These are phyloP conservation scores for Drosophila kanapiae DNA, from an alignment of 1,140 invertebrate species.

Conservation along the genomic window DNA sequence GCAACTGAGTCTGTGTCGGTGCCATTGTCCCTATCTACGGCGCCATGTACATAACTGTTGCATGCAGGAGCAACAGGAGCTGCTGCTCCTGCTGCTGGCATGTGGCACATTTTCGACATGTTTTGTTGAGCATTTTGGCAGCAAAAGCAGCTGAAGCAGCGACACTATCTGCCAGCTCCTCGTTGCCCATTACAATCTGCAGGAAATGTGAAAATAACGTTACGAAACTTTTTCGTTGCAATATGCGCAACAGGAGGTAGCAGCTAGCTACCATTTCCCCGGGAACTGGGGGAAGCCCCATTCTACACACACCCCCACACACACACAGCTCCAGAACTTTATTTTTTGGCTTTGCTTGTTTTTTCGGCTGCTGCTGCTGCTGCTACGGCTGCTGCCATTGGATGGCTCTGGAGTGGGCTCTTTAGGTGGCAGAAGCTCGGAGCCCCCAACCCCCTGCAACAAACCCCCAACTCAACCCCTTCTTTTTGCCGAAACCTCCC, in stretches of 20 bases:
- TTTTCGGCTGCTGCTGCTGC: slow-evolving; percentile 36
- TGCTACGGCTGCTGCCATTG: slow-evolving; percentile 52
- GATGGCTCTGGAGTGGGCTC: slow-evolving; percentile 40
- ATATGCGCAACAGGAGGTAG: slow-evolving; percentile 77
- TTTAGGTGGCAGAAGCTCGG: slow-evolving; percentile 16
- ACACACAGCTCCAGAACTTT: slow-evolving; percentile 22
- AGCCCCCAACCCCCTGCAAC: not conserved
- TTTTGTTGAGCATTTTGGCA: slow-evolving; percentile 82
- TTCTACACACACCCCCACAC: not conserved
- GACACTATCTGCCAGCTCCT: slow-evolving; percentile 55
- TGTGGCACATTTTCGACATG: slow-evolving; percentile 84
- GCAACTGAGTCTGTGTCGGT: slow-evolving; percentile 14
- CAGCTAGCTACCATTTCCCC: slow-evolving; percentile 32
- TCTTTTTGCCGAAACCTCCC: slow-evolving; percentile 2
- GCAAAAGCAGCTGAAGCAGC: slow-evolving; percentile 43
- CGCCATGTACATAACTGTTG: slow-evolving; percentile 68
- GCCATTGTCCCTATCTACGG: slow-evolving; percentile 28
- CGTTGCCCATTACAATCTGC: slow-evolving; percentile 66
- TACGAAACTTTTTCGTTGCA: slow-evolving; percentile 81
- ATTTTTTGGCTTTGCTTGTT: slow-evolving; percentile 69
- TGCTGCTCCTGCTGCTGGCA: slow-evolving; percentile 62
- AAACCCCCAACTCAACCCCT: slow-evolving; percentile 2
- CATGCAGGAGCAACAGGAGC: slow-evolving; percentile 63
- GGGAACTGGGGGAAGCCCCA: not conserved
- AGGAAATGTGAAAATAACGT: slow-evolving; percentile 82